phyloP scores from a whole-genome alignment of 2,797 vertebrate species.

The Gadopsis marmoratus region DNA sequence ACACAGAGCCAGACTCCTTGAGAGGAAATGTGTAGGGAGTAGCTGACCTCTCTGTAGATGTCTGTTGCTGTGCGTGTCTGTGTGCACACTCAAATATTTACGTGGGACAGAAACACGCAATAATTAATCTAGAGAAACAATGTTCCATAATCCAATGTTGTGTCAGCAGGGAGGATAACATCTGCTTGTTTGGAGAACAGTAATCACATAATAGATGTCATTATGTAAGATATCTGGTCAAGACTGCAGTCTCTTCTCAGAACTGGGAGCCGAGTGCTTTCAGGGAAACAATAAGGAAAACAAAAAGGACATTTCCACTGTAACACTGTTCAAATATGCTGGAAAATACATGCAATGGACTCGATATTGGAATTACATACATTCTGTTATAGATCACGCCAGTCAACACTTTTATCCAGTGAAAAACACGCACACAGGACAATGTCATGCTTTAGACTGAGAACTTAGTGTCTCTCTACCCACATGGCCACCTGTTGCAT shows the following conservation, averaged over 20 bases:
- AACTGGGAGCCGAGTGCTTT: not conserved
- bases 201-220: slow-evolving; percentile 54
- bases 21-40: slow-evolving; percentile 4
- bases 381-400: not conserved
- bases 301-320: not conserved
- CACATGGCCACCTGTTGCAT: slow-evolving; percentile 49
- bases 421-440: not conserved
- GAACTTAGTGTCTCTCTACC: slow-evolving; percentile 18
- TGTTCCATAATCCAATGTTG: slow-evolving; percentile 48
- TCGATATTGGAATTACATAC: not conserved
- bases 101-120: not conserved
- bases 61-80: not conserved
- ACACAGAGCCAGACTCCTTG: not conserved
- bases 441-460: not conserved
- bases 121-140: slow-evolving; percentile 50
- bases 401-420: not conserved
- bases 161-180: slow-evolving; percentile 49
- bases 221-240: slow-evolving; percentile 49
- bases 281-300: not conserved
- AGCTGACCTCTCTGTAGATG: not conserved
- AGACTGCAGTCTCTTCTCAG: slow-evolving; percentile 22
- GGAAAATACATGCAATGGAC: not conserved
- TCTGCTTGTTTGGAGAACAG: slow-evolving; percentile 52
- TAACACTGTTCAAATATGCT: not conserved
- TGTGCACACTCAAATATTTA: slow-evolving; percentile 14